These are phyloP conservation scores for Xenopus laevis DNA, from an alignment of 2,113 vertebrate genomes.

Conservation along the genomic window DNA sequence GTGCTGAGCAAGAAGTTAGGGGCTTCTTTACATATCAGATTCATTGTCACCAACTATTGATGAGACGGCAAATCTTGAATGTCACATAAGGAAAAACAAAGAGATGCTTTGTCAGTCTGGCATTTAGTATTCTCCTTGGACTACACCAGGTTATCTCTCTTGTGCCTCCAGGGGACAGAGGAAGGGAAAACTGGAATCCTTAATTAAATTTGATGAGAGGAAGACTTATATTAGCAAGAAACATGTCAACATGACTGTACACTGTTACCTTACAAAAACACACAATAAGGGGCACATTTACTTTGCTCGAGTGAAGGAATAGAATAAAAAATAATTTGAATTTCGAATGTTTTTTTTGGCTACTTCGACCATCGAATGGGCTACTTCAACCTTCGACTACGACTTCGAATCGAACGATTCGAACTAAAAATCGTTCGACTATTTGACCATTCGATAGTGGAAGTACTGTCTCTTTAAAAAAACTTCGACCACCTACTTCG, in stretches of 20 bases:
- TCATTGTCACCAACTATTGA: slow-evolving; percentile 31
- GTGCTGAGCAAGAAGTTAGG: slow-evolving; percentile 28
- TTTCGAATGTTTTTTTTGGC: too few relatives aligned
- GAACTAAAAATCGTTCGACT: too few relatives aligned
- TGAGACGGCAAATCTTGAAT: slow-evolving; percentile 42
- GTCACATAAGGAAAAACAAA: slow-evolving; percentile 40
- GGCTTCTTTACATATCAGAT: slow-evolving; percentile 10
- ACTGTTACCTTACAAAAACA: too few relatives aligned
- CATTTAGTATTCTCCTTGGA: slow-evolving; percentile 40
- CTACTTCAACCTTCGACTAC: too few relatives aligned
- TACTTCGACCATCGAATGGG: too few relatives aligned
- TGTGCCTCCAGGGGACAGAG: slow-evolving; percentile 31
- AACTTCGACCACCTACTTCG: too few relatives aligned
- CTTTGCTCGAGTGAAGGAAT: too few relatives aligned
- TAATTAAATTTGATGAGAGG: slow-evolving; percentile 36
- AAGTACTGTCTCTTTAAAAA: too few relatives aligned
- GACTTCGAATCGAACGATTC: too few relatives aligned
- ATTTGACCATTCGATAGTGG: too few relatives aligned
- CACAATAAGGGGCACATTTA: too few relatives aligned
- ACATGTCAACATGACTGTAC: slow-evolving; percentile 1
- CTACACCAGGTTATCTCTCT: slow-evolving; percentile 36
- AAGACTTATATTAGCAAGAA: slow-evolving; percentile 25
- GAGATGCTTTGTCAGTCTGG: slow-evolving; percentile 39
- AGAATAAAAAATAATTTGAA: too few relatives aligned
- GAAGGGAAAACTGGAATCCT: slow-evolving; percentile 33